Base-by-base conservation (phyloP, 2,797 vertebrate genomes). In the Todus mexicanus region DNA sequence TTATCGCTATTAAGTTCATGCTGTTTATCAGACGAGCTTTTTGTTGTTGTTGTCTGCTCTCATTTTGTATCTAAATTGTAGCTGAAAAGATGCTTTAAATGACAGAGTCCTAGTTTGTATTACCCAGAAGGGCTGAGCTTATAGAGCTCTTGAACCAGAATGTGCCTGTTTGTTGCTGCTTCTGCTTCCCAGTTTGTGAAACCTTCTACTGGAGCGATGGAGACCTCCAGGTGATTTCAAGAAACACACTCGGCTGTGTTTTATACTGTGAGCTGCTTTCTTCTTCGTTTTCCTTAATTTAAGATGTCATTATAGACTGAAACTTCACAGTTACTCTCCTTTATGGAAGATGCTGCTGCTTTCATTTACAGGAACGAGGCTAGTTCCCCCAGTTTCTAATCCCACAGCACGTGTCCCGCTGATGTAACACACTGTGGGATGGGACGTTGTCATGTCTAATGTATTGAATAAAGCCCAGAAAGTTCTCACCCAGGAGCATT, bases 341-440 rank as follows among this genome's bases (percentile, higher is more conserved):
- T 25, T 22, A 2, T 1, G 56, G 33, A 35, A 43, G 31, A 12
- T 2, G 15, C 10, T 12, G 9, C 5, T 29, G n/a, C 23, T n/a
- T 56, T 33, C 7, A 2, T 27, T 38, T 45, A 8, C 29, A 4
- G 74, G 33, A 23, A 6, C 1, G n/a, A 33, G 15, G 50, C 9
- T 16, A 1, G 23, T n/a, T 31, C 18, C 51, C 31, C 42, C 18
- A 1, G 40, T 5, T 48, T 35, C 48, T 15, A 6, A 5, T 15
- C 26, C 4, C 0, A 5, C 54, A 38, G 33, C 2, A 2, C 2
- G 25, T 5, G 40, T 51, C 43, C 69, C 21, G 1, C 11, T 43
- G 45, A 12, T 1, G 5, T 2, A 5, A 40, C 31, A 26, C 13
- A 6, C 11, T 3, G 23, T 1, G 42, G 16, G 27, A 23, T 0